Evolutionary conservation across 2,797 vertebrate genomes (phyloP).

Genomic region (Streptopelia turtur): DNA sequence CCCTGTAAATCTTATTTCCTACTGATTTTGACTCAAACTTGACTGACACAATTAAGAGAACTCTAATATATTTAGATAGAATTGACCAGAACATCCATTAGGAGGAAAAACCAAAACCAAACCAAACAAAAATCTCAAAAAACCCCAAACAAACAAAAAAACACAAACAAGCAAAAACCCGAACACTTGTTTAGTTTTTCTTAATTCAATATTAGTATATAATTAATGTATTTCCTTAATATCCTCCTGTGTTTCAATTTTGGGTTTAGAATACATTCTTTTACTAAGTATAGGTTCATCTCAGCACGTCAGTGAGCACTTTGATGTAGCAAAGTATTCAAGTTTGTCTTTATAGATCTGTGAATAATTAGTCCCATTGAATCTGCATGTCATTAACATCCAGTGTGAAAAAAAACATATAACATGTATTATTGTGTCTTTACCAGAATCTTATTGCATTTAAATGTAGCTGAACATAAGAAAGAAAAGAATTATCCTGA

Average conservation of each 20-base stretch:
- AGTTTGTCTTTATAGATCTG: neutral
- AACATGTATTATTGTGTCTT: neutral
- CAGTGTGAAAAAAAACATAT: neutral
- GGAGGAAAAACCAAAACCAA: neutral
- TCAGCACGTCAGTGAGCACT: neutral
- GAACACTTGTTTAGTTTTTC: neutral
- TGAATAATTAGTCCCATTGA: neutral
- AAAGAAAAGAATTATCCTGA: neutral
- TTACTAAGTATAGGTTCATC: neutral
- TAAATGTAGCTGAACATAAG: neutral
- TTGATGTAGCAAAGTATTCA: neutral
- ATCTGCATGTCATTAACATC: neutral
- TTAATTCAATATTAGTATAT: neutral
- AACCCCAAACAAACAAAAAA: too few relatives aligned
- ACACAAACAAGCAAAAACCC: too few relatives aligned
- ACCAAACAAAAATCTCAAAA: too few relatives aligned
- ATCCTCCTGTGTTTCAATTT: neutral
- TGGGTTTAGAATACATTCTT: neutral
- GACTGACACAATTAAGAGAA: too few relatives aligned
- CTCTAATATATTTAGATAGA: neutral
- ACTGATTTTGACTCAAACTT: too few relatives aligned
- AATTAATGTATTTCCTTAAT: neutral
- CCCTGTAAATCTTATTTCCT: too few relatives aligned
- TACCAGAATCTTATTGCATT: neutral
- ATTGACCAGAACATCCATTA: neutral